These are phyloP conservation scores for Perdix hodgsoniae DNA, from an alignment of 2,797 vertebrate species.

Conservation along the genomic window DNA sequence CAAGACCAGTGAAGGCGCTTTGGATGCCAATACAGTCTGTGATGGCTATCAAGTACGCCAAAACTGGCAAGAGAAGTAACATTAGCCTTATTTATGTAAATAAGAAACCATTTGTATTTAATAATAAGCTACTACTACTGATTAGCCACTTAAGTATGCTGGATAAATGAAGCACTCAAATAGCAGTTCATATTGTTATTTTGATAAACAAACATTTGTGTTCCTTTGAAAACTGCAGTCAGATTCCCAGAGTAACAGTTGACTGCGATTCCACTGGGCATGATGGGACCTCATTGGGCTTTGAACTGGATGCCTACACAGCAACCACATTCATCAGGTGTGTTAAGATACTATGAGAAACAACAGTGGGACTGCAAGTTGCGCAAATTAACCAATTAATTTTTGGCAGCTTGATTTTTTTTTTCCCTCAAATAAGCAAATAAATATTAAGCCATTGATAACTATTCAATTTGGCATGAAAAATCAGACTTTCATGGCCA, in stretches of 20 bases:
- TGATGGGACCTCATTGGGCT: background rate
- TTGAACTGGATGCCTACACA: fast-evolving
- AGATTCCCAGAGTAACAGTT: conserved; percentile 31
- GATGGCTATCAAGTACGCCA: conserved; percentile 38
- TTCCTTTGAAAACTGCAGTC: conserved; percentile 10
- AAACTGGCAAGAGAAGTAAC: conserved; percentile 48
- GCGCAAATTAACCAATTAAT: background rate
- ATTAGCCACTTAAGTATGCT: conserved; percentile 52
- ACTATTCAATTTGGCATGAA: conserved; percentile 62
- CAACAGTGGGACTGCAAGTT: background rate
- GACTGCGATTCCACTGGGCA: background rate
- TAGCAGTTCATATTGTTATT: conserved; percentile 42
- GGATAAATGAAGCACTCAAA: conserved; percentile 50
- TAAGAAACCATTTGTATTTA: conserved; percentile 59
- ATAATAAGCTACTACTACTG: conserved; percentile 58
- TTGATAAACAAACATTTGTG: conserved; percentile 58
- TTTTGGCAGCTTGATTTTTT: background rate
- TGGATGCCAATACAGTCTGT: conserved; percentile 54
- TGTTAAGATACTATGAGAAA: background rate
- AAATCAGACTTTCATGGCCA: conserved; percentile 67
- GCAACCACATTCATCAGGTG: conserved; percentile 41
- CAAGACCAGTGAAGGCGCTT: conserved; percentile 24
- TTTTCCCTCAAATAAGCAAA: background rate
- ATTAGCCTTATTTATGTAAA: conserved; percentile 61
- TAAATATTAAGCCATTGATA: conserved; percentile 60